These are phyloP conservation scores for Seladonia tumulorum DNA, from an alignment of 2,888 invertebrate genomes.

Conservation along the genomic window DNA sequence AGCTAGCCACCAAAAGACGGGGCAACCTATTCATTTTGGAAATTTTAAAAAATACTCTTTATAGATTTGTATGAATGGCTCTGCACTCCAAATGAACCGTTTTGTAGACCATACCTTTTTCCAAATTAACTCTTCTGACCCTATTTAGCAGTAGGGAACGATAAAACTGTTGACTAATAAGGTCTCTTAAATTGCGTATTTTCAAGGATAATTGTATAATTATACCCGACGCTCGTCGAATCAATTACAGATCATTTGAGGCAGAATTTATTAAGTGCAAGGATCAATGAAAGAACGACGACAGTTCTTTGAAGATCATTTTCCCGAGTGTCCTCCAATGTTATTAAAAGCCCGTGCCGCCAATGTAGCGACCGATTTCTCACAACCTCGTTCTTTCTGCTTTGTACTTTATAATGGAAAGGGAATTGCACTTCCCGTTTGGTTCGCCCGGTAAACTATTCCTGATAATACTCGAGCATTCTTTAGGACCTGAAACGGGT, in stretches of 20 bases:
- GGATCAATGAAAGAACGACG: conserved; percentile 24
- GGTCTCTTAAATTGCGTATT: neutral
- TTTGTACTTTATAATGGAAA: neutral
- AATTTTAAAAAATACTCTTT: too few relatives aligned
- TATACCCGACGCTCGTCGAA: neutral
- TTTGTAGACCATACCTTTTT: too few relatives aligned
- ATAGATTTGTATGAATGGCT: too few relatives aligned
- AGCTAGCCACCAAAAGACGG: neutral
- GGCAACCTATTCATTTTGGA: too few relatives aligned
- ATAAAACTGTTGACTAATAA: too few relatives aligned
- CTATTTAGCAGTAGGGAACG: too few relatives aligned
- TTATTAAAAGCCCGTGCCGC: conserved; percentile 36
- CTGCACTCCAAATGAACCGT: too few relatives aligned
- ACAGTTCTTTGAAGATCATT: conserved; percentile 34
- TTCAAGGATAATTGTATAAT: neutral
- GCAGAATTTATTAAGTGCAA: conserved; percentile 22
- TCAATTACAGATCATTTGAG: neutral
- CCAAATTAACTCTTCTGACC: too few relatives aligned
- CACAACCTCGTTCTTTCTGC: conserved; percentile 9
- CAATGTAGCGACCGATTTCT: conserved; percentile 27
- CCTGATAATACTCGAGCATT: neutral
- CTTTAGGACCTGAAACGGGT: neutral
- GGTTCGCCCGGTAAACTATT: neutral
- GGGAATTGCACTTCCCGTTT: neutral
- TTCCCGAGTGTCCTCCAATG: conserved; percentile 22